phyloP scores from a whole-genome alignment of 2,888 invertebrate species.

The Pelosia muscerda region DNA sequence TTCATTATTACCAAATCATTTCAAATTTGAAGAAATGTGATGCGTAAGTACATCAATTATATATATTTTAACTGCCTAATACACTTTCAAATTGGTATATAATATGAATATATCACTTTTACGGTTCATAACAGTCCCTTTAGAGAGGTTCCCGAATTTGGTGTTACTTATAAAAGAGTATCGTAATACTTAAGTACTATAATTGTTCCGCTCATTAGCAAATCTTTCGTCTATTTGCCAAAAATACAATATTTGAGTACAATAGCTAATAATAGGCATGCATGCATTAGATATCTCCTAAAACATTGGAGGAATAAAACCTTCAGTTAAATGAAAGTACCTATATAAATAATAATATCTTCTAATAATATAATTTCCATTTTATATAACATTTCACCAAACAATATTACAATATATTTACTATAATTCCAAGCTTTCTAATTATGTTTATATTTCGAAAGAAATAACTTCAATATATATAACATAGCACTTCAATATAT shows the following conservation, averaged over 20 bases:
- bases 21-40: no score
- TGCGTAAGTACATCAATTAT: no score
- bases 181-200: slow-evolving; percentile 16
- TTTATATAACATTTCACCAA: background rate
- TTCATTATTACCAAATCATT: no score
- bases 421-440: background rate
- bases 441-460: background rate
- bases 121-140: background rate
- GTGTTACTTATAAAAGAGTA: slow-evolving; percentile 2
- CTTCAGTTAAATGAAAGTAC: background rate
- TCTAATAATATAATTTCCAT: background rate
- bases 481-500: background rate
- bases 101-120: slow-evolving; percentile 13
- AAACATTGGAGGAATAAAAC: background rate
- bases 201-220: slow-evolving; percentile 48
- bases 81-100: background rate
- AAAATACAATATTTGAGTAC: slow-evolving; percentile 6
- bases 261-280: slow-evolving; percentile 5
- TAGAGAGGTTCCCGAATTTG: slow-evolving; percentile 5
- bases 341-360: background rate
- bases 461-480: background rate
- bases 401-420: background rate
- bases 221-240: slow-evolving; percentile 38
- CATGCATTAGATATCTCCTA: background rate
- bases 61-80: slow-evolving; percentile 1